Base-by-base conservation (phyloP, 2,797 vertebrate species). In the Simalia tracyae region DNA sequence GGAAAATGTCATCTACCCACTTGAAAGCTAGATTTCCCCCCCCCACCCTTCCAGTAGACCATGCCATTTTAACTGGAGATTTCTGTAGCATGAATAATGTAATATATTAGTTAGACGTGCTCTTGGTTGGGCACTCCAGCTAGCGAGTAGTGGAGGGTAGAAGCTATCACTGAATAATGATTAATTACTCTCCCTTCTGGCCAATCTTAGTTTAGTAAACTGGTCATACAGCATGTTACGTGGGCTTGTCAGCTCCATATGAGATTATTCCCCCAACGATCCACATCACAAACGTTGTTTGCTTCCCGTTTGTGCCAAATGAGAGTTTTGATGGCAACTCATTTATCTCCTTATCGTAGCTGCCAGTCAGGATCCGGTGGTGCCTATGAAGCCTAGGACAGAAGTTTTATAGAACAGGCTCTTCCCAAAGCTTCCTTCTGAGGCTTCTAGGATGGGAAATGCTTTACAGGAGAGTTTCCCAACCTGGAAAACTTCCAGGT, bases 251-350 rank as follows among this genome's bases (percentile, higher is more conserved):
- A 94, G 94, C 95, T 96, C 95, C 93, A 92, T 94, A 94, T 96
- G 97, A 96, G 96, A 93, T 94, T 95, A 95, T 95, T 97, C 95
- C 95, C 96, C 96, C 96, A 97, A 97, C 94, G 92, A 95, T 95
- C 94, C 96, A 96, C 95, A 96, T 96, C 94, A 46, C 94, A 95
- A 95, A 94, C 92, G 94, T 94, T 93, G 95, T 94, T 93, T 92
- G 93, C 93, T 96, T 94, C 95, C 93, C 95, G 94, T 93, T 95
- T 95, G 93, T 93, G 93, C 93, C 92, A 94, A 95, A 92, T 93
- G 90, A 60, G 94, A 94, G 95, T 94, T 93, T 90, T 94, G 95
- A 93, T 93, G 92, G 94, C 92, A 95, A 96, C 57, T 90, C 95
- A 94, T 96, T 95, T 95, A 95, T 96, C 96, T 96, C 90, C 2